These are phyloP conservation scores for Babyrousa celebensis DNA, from an alignment of 2,797 vertebrate genomes.

Conservation along the genomic window DNA sequence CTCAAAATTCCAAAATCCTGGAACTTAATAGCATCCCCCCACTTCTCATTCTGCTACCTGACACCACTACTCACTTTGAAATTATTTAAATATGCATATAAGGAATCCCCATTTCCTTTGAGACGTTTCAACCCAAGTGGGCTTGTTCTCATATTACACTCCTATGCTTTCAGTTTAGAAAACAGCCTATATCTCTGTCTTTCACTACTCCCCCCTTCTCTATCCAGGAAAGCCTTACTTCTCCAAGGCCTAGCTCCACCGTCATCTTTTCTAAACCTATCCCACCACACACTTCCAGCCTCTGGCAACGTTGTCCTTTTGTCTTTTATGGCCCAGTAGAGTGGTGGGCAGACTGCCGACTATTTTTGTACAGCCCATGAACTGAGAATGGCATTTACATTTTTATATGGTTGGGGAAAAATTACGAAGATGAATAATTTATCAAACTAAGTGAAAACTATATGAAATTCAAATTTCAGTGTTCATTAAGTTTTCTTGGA, in stretches of 20 bases:
- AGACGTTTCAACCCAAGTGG: neutral
- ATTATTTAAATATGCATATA: neutral
- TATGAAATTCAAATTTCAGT: conserved; percentile 37
- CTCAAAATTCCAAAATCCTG: conserved; percentile 64
- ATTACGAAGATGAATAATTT: conserved; percentile 16
- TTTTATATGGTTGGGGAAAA: neutral
- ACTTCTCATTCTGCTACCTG: conserved; percentile 46
- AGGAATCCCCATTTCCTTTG: neutral
- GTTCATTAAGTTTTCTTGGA: neutral
- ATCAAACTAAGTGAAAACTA: neutral
- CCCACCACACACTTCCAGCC: neutral
- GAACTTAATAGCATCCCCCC: conserved; percentile 27
- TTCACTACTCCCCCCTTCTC: neutral
- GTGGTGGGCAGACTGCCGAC: neutral
- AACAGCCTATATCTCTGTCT: conserved; percentile 1
- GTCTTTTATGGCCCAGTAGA: neutral
- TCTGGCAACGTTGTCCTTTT: neutral
- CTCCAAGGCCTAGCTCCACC: conserved; percentile 53
- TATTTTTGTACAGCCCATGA: neutral
- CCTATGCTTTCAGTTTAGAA: conserved; percentile 33
- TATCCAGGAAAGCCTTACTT: conserved; percentile 34
- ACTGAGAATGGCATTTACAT: conserved; percentile 8
- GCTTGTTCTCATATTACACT: neutral
- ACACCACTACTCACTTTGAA: conserved; percentile 28
- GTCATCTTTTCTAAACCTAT: neutral